A percentile compares a stretch with the other conserved stretches of the same genome.
These are phyloP conservation scores for Solenopsis fugax DNA, from an alignment of 1,140 invertebrate species.

Conservation along the genomic window DNA sequence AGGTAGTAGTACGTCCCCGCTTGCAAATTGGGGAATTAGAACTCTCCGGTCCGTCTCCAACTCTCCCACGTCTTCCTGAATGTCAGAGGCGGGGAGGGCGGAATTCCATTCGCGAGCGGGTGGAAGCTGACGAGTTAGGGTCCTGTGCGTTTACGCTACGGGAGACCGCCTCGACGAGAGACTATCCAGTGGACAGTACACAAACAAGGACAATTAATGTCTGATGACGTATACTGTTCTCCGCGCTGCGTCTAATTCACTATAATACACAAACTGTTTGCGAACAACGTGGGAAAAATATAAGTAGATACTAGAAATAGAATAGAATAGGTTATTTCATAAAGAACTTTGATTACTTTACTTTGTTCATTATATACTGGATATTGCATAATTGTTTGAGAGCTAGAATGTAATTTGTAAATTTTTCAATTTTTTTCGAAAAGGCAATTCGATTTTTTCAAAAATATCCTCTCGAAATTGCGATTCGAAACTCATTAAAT, in stretches of 20 bases:
- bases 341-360: background rate
- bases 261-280: slow-evolving; percentile 14
- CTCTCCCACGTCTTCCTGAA: slow-evolving; percentile 17
- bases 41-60: slow-evolving; percentile 29
- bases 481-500: background rate
- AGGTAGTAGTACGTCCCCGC: slow-evolving; percentile 45
- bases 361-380: background rate
- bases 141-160: slow-evolving; percentile 38
- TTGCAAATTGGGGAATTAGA: slow-evolving; percentile 69
- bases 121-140: slow-evolving; percentile 57
- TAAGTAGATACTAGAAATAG: background rate
- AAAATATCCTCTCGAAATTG: background rate
- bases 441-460: background rate
- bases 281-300: background rate
- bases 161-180: slow-evolving; percentile 45
- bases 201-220: slow-evolving; percentile 58
- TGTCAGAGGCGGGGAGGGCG: background rate
- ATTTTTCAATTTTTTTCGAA: background rate
- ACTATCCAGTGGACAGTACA: slow-evolving; percentile 25
- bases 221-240: slow-evolving; percentile 46
- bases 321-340: slow-evolving; percentile 2
- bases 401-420: background rate
- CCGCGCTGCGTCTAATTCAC: background rate
- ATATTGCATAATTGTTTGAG: background rate
- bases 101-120: slow-evolving; percentile 43